phyloP scores from a whole-genome alignment of 2,797 vertebrate genomes.

The Scolopax rusticola region DNA sequence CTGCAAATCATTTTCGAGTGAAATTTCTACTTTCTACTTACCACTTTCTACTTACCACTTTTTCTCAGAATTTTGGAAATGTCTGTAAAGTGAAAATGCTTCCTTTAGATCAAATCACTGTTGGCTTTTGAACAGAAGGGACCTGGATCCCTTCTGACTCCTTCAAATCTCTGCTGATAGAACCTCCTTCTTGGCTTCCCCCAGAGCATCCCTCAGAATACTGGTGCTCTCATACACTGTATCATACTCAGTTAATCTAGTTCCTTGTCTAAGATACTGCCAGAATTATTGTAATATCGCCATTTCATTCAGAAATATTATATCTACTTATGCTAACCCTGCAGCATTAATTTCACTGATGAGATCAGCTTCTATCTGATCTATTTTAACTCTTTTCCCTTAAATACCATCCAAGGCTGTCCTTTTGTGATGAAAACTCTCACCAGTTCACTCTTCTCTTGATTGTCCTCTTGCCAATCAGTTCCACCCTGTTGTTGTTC shows the following conservation, averaged over 20 bases:
- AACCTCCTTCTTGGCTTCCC: not conserved
- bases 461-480: not conserved
- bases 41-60: not conserved
- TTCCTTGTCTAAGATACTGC: not conserved
- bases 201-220: not conserved
- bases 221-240: not conserved
- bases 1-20: not conserved
- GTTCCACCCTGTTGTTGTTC: not conserved
- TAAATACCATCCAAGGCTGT: not conserved
- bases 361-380: not conserved
- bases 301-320: constrained; percentile 23
- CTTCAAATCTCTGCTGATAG: not conserved
- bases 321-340: not conserved
- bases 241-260: not conserved
- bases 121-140: not conserved
- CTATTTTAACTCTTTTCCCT: not conserved
- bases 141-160: not conserved
- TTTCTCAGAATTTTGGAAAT: not conserved
- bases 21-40: not conserved
- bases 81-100: not conserved
- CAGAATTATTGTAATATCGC: not conserved
- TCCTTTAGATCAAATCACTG: not conserved
- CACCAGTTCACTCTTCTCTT: not conserved
- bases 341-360: not conserved
- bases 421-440: not conserved